These are phyloP conservation scores for Sicus ferrugineus DNA, from an alignment of 2,888 invertebrate genomes.

Conservation along the genomic window DNA sequence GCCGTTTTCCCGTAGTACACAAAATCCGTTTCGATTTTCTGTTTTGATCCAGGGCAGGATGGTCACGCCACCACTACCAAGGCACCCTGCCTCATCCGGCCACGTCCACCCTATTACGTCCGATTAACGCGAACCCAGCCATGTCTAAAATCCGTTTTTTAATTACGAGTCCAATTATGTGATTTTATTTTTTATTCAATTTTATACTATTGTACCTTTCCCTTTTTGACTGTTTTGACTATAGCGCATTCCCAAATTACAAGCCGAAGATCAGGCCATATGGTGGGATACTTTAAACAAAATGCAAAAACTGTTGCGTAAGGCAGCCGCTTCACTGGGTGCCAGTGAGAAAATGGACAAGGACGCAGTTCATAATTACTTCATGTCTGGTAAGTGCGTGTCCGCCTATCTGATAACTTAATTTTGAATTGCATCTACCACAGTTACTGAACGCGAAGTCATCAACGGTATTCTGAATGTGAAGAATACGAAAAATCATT, in stretches of 20 bases:
- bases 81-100: too few species aligned
- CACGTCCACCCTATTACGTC: too few species aligned
- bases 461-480: conserved; percentile 94
- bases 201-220: too few species aligned
- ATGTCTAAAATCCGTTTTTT: too few species aligned
- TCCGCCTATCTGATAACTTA: background rate
- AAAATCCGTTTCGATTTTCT: too few species aligned
- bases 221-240: background rate
- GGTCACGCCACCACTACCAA: too few species aligned
- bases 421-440: conserved; percentile 33
- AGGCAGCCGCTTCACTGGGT: conserved; percentile 86
- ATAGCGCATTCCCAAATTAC: conserved; percentile 90
- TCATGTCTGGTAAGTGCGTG: conserved; percentile 86
- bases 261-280: conserved; percentile 94
- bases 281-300: conserved; percentile 98
- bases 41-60: too few species aligned
- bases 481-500: conserved; percentile 93
- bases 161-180: too few species aligned
- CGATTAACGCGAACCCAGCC: too few species aligned
- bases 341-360: conserved; percentile 86
- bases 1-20: too few species aligned
- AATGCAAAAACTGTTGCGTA: conserved; percentile 93
- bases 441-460: conserved; percentile 97
- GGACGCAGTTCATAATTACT: conserved; percentile 96
- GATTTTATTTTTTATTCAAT: too few species aligned